Evolutionary conservation across 2,888 invertebrate species (phyloP).

Genomic region (Ophraella communa): DNA sequence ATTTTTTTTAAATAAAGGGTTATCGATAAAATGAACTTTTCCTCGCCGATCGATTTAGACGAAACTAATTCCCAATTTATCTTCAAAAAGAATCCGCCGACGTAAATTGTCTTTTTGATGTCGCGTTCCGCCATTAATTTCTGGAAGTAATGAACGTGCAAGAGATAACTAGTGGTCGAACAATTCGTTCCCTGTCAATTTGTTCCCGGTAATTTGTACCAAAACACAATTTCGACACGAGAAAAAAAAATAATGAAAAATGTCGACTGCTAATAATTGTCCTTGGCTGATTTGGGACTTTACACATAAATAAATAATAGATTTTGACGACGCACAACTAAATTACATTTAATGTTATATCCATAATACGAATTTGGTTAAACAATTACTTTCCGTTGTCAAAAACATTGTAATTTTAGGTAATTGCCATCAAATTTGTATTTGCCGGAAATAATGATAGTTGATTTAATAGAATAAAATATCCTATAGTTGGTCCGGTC

Average conservation of each 20-base stretch:
- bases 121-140: conserved; percentile 16
- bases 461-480: no score
- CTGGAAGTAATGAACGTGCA: conserved; percentile 7
- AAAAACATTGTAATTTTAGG: neutral
- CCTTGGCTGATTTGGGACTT: neutral
- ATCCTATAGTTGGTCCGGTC: no score
- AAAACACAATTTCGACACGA: conserved; percentile 8
- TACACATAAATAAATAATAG: neutral
- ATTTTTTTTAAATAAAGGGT: no score
- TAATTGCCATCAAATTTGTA: no score
- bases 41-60: neutral
- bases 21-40: no score
- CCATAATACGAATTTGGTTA: neutral
- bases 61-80: conserved; percentile 12
- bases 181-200: conserved; percentile 20
- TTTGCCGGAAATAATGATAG: neutral
- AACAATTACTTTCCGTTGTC: neutral
- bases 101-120: conserved; percentile 14
- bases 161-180: conserved; percentile 13
- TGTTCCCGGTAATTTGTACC: conserved; percentile 8
- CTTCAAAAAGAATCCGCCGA: conserved; percentile 5
- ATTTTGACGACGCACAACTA: conserved; percentile 3
- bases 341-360: neutral
- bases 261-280: conserved; percentile 5
- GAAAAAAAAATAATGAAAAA: conserved; percentile 12